phyloP scores from a whole-genome alignment of 2,113 vertebrate genomes.

The Eulemur rufifrons region DNA sequence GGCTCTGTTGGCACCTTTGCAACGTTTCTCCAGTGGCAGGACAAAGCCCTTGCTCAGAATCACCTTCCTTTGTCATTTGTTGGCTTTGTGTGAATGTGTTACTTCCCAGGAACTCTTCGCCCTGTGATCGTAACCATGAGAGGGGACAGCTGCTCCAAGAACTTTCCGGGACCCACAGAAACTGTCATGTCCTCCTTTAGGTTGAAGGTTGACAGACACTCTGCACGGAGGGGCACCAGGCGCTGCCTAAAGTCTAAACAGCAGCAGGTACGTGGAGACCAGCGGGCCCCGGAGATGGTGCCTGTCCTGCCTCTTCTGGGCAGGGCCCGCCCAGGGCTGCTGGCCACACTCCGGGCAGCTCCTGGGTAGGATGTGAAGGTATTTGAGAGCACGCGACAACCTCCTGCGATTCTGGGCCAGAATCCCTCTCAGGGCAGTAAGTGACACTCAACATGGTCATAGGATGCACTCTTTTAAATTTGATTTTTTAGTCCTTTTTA shows the following conservation, averaged over 20 bases:
- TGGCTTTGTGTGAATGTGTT: neutral
- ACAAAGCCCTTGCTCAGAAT: neutral
- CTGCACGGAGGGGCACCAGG: neutral
- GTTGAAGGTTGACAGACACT: rapidly evolving
- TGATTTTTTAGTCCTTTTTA: neutral
- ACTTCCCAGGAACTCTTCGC: neutral
- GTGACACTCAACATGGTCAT: neutral
- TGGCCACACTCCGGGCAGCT: rapidly evolving
- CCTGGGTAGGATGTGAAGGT: neutral
- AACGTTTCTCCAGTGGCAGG: neutral
- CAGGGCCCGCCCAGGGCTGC: rapidly evolving
- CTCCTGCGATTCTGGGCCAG: neutral
- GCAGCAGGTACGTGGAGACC: neutral
- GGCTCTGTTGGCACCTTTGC: neutral
- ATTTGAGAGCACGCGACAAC: rapidly evolving
- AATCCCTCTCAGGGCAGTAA: no score
- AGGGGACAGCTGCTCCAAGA: neutral
- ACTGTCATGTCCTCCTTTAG: rapidly evolving
- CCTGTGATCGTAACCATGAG: rapidly evolving
- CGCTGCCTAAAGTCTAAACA: rapidly evolving
- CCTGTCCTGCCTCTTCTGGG: neutral
- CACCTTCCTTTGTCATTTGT: neutral
- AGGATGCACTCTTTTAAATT: neutral
- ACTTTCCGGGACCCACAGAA: neutral
- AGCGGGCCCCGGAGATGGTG: rapidly evolving